phyloP scores from a whole-genome alignment of 2,888 invertebrate genomes.

The Dynastes grantii region DNA sequence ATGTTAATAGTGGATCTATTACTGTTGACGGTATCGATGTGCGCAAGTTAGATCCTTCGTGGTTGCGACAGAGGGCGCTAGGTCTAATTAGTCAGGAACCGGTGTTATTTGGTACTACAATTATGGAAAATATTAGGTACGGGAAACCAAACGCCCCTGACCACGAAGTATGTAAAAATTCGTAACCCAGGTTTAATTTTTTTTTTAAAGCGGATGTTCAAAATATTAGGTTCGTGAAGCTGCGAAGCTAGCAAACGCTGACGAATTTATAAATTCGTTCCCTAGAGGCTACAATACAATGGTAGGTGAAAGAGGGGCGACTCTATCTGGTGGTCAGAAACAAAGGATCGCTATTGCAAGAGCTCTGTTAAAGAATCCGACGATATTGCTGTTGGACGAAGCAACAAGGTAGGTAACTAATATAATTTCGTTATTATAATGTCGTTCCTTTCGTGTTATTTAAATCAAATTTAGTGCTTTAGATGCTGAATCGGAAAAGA shows the following conservation, averaged over 20 bases:
- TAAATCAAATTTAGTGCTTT: conserved; percentile 80
- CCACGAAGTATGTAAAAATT: conserved; percentile 74
- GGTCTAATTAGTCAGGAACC: conserved; percentile 97
- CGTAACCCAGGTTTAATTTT: neutral
- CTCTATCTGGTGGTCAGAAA: conserved; percentile 96
- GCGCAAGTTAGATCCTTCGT: conserved; percentile 81
- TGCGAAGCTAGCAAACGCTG: conserved; percentile 90
- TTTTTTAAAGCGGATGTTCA: neutral
- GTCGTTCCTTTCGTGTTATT: no score
- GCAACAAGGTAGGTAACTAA: conserved; percentile 92
- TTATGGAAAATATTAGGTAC: conserved; percentile 95
- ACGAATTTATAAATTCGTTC: conserved; percentile 89
- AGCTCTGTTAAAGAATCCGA: conserved; percentile 92
- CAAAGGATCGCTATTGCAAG: conserved; percentile 96
- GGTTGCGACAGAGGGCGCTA: conserved; percentile 88
- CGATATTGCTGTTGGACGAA: conserved; percentile 91
- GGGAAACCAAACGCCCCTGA: conserved; percentile 82
- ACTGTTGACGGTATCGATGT: conserved; percentile 85
- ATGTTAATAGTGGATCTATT: conserved; percentile 81
- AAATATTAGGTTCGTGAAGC: conserved; percentile 80
- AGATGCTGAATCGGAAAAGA: conserved; percentile 92
- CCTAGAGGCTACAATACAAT: conserved; percentile 89
- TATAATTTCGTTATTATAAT: neutral
- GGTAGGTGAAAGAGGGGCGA: conserved; percentile 91
- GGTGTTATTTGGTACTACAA: conserved; percentile 90